Evolutionary conservation across 2,797 vertebrate genomes (phyloP), one percentile per base, ranked within the genome.

Genomic region (Moxostoma hubbsi): DNA sequence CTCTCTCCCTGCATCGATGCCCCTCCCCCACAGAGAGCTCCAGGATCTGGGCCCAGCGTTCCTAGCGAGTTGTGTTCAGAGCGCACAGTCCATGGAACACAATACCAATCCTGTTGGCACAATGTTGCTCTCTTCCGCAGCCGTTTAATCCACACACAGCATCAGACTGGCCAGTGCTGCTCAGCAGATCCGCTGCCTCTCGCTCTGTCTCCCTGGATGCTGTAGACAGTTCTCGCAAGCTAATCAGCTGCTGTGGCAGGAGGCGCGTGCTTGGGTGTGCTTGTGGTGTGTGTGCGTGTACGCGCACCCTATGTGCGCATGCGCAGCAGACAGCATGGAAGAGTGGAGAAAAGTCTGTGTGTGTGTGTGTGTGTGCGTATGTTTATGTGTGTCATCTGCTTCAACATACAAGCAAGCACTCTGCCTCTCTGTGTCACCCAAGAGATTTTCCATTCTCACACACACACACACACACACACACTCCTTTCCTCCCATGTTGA

Each of bases 181-280:
- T 51, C 57, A 88, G 87, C 87, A 83, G 81, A 62, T 88, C 88
- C 90, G 86, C 85, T 87, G 88, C 90, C 73, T 90, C 90, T 90
- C 88, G 87, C 87, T 88, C 91, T 86, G 91, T 92, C 90, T 91
- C 92, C 88, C 90, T 89, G 91, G 91, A 92, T 92, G 92, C 91
- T 90, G 92, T 87, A 91, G 92, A 93, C 92, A 89, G 91, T 89
- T 89, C 91, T 90, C 84, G 91, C 92, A 92, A 93, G 92, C 93
- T 93, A 92, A 93, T 93, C 92, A 93, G 91, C 89, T 90, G 85
- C 89, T 92, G 92, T 92, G 90, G 90, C 88, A 90, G 90, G 88
- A 89, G 82, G 91, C 89, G 91, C 86, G 88, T 91, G 92, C 88
- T 82, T 89, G 89, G 71, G 85, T 78, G 84, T 86, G 75, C 36